Conservation (phyloP, 1,140 invertebrate genomes). For the Cyphomyrmex costatus region DNA sequence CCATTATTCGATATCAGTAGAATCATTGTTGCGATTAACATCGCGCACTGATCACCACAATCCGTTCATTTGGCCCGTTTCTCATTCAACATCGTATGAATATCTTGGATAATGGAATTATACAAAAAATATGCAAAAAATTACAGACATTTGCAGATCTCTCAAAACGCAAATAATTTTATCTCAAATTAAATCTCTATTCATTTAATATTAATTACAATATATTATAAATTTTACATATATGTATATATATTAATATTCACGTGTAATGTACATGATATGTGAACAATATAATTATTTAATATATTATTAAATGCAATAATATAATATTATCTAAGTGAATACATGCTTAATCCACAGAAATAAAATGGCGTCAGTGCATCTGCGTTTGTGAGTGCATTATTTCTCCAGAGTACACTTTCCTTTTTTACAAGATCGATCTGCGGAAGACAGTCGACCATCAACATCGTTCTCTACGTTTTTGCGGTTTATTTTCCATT, state of each 20-base stretch:
- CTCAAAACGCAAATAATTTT: background rate
- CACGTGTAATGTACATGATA: background rate
- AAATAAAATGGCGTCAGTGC: background rate
- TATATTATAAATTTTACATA: background rate
- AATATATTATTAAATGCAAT: slow-evolving; percentile 3
- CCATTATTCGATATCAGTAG: slow-evolving; percentile 51
- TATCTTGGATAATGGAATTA: background rate
- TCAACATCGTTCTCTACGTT: slow-evolving; percentile 28
- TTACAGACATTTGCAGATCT: background rate
- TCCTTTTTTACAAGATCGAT: slow-evolving; percentile 35
- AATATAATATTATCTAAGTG: background rate
- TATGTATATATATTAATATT: background rate
- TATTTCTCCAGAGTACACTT: background rate
- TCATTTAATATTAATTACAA: slow-evolving; percentile 9
- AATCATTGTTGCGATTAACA: slow-evolving; percentile 41
- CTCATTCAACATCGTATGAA: background rate
- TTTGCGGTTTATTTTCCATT: slow-evolving; percentile 21
- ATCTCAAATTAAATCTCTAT: background rate
- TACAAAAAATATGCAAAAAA: background rate
- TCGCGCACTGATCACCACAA: background rate
- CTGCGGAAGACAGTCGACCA: slow-evolving; percentile 24
- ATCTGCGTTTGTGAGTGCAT: slow-evolving; percentile 1
- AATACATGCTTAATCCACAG: background rate
- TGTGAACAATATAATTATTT: too few relatives aligned
- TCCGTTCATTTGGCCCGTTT: background rate